Base-by-base conservation (phyloP, 2,113 vertebrate species). In the Pygoscelis antarcticus region DNA sequence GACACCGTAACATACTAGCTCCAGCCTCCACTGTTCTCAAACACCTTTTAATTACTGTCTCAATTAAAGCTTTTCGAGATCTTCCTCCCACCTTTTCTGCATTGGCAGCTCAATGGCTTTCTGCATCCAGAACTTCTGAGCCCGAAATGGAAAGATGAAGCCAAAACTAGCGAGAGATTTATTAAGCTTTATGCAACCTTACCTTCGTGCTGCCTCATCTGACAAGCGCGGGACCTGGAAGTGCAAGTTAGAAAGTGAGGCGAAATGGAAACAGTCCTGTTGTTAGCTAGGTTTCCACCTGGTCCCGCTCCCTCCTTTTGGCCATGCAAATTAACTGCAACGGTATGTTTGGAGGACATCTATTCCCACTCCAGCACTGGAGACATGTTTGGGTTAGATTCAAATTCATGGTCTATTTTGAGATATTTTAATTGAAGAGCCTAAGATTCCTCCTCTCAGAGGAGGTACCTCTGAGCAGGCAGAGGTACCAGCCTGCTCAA, bases 391-490 rank as follows among this genome's bases (percentile, higher is more conserved):
- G 88, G 61, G 62, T 92, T 93, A 74, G 51, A 92, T 81, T 96
- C 93, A 90, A 74, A 90, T 89, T 92, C 40, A 2, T 78, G 60
- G 29, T 89, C 92, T 97, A 89, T 93, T 97, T 94, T 95, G 90
- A 89, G 83, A 57, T 61, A 86, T 78, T 95, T 94, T 94, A 97
- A 95, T 95, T 93, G 95, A 92, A 81, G 79, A 81, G 55, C 94
- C 64, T 42, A 58, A 89, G 55, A 90, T 83, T 87, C 66, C 57
- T 85, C 74, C 81, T 94, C 95, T 96, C 89, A 85, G 81, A 94
- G 91, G 87, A 94, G 91, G 87, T 79, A 87, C 70, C 40, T 38
- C 38, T 38, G 38, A 38, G 38, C 38, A 38, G 38, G 38, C 89
- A 85, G 81, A 94, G 91, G 87, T 79, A 87, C 70, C 40, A 58